phyloP scores from a whole-genome alignment of 2,113 vertebrate genomes.

The Mugil cephalus region DNA sequence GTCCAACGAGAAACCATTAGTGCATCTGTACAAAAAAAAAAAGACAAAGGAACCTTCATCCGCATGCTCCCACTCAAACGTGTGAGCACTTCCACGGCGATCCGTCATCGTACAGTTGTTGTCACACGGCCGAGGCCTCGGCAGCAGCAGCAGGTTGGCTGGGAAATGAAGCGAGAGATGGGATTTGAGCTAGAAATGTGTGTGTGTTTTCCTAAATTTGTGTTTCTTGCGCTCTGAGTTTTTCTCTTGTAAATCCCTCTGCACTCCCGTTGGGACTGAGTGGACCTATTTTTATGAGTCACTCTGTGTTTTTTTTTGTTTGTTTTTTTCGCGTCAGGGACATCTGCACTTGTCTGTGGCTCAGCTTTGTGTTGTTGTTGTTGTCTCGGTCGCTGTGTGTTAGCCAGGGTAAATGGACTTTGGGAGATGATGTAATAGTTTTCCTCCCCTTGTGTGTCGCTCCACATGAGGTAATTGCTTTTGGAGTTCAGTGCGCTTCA shows the following conservation, averaged over 20 bases:
- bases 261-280: neutral
- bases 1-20: neutral
- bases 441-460: constrained; percentile 43
- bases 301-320: neutral
- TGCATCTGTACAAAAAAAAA: too few species aligned
- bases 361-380: constrained; percentile 19
- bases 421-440: constrained; percentile 60
- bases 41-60: neutral
- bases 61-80: constrained; percentile 9
- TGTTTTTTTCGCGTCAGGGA: neutral
- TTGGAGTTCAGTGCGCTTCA: constrained; percentile 13
- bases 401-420: constrained; percentile 43
- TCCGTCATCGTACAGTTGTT: constrained; percentile 31
- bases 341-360: neutral
- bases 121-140: constrained; percentile 30
- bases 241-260: neutral
- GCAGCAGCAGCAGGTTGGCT: constrained; percentile 48
- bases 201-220: neutral
- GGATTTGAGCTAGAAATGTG: constrained; percentile 14
- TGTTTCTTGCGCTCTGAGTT: neutral
- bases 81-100: constrained; percentile 3
- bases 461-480: constrained; percentile 46
- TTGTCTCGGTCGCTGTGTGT: constrained; percentile 25
- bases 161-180: constrained; percentile 53
- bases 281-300: constrained; percentile 26